Conservation (phyloP, 2,113 vertebrate species). For the Proteles cristata region DNA sequence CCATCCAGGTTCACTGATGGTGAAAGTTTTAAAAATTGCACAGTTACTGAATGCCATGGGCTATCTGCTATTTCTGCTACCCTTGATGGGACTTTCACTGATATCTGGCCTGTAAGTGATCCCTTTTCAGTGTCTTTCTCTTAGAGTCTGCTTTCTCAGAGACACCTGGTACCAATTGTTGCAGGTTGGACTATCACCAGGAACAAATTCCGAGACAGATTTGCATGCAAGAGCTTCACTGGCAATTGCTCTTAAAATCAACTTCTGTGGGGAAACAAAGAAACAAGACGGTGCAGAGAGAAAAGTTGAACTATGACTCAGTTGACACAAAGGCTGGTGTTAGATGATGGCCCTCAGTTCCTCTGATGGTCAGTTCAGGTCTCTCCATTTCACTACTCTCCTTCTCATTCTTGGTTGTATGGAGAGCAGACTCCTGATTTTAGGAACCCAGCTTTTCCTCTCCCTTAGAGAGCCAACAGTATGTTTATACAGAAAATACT, state of each 20-base stretch:
- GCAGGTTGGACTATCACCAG: not conserved
- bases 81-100: not conserved
- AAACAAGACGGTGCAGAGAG: not conserved
- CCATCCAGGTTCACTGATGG: not conserved
- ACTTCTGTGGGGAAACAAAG: not conserved
- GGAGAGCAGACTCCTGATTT: not conserved
- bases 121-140: not conserved
- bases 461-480: not conserved
- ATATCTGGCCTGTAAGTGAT: not conserved
- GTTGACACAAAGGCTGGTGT: not conserved
- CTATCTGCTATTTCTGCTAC: not conserved
- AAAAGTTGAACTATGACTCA: not conserved
- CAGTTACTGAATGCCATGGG: not conserved
- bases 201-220: not conserved
- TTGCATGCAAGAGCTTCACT: not conserved
- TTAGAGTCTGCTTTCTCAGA: not conserved
- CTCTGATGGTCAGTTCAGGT: not conserved
- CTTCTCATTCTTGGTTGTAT: not conserved
- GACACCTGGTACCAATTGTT: not conserved
- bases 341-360: not conserved
- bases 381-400: not conserved
- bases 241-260: not conserved
- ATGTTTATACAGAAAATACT: conserved; percentile 30
- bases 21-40: not conserved
- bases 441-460: not conserved